Evolutionary conservation across 2,888 invertebrate genomes (phyloP).

Genomic region (Leuctra nigra): DNA sequence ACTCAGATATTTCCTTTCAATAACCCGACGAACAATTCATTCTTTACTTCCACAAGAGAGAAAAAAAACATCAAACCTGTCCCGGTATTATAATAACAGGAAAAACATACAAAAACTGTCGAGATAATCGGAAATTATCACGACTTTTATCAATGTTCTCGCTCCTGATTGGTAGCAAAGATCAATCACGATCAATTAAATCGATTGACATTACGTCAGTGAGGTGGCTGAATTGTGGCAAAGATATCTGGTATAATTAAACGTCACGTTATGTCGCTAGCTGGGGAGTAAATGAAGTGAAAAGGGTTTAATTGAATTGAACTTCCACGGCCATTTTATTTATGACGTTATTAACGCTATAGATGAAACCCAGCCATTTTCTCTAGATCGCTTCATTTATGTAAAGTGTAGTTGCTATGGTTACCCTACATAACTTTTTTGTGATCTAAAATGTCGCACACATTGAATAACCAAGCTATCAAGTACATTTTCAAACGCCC

Average conservation of each 20-base stretch:
- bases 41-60: neutral
- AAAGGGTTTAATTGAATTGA: neutral
- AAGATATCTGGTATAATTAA: too few relatives aligned
- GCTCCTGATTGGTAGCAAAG: neutral
- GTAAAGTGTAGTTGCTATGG: neutral
- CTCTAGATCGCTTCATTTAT: constrained; percentile 13
- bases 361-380: neutral
- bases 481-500: constrained; percentile 20
- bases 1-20: constrained; percentile 16
- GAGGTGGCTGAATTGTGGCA: too few relatives aligned
- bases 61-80: neutral
- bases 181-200: neutral
- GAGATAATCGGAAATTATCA: neutral
- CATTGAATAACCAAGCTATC: constrained; percentile 18
- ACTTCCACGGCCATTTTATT: neutral
- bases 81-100: constrained; percentile 11
- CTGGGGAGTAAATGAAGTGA: too few relatives aligned
- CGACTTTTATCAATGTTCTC: neutral
- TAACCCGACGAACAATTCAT: constrained; percentile 10
- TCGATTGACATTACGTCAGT: neutral
- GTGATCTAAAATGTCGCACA: neutral
- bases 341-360: neutral
- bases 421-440: neutral
- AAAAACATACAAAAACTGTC: constrained; percentile 12
- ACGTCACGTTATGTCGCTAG: too few relatives aligned